A percentile compares a stretch with the other conserved stretches of the same genome.
Conservation (phyloP, 2,888 invertebrate species). For the Lasius platythorax region DNA sequence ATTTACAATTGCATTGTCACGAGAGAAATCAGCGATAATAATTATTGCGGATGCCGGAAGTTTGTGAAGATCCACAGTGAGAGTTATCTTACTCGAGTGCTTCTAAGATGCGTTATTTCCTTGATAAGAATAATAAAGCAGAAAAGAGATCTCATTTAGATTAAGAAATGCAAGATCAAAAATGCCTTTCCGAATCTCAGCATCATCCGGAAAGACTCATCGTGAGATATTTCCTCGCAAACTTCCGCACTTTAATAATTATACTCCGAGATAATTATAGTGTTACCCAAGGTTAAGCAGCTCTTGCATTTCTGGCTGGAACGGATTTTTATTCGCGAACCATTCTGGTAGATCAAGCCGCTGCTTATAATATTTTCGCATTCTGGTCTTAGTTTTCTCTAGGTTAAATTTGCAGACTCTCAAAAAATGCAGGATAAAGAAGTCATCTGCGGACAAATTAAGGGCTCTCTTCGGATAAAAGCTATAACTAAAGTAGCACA, state of each 20-base stretch:
- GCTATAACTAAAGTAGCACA: background rate
- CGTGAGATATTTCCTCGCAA: background rate
- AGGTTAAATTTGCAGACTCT: slow-evolving; percentile 89
- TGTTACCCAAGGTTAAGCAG: slow-evolving; percentile 87
- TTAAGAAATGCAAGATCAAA: background rate
- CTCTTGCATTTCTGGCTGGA: slow-evolving; percentile 87
- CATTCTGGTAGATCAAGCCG: slow-evolving; percentile 88
- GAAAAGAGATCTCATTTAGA: background rate
- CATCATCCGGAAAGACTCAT: background rate
- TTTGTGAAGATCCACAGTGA: background rate
- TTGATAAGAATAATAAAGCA: background rate
- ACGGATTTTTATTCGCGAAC: slow-evolving; percentile 89
- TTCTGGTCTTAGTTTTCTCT: slow-evolving; percentile 88
- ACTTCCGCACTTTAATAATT: background rate
- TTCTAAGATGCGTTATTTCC: background rate
- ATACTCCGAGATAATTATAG: background rate
- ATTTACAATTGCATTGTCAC: too few species aligned
- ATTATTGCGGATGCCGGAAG: background rate
- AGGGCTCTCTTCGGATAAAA: background rate
- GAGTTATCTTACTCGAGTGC: background rate
- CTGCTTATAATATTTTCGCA: slow-evolving; percentile 88
- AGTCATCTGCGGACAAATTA: slow-evolving; percentile 83
- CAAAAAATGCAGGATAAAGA: slow-evolving; percentile 88
- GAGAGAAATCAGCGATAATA: background rate
- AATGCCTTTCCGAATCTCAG: background rate